Base-by-base conservation (phyloP, 1,140 invertebrate species). In the Cotesia glomerata region DNA sequence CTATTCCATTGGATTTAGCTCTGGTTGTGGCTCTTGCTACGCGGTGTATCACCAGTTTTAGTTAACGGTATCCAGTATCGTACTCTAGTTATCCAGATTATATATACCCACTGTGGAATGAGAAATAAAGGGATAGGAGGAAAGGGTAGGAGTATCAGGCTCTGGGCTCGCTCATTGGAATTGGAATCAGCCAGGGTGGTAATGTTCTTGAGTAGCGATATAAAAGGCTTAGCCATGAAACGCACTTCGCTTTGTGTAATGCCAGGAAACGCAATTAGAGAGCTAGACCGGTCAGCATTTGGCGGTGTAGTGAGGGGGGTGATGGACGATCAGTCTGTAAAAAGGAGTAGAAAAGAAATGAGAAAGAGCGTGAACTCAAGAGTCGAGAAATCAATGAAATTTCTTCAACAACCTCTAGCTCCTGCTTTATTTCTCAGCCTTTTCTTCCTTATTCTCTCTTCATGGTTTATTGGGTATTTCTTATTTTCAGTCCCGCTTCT, bases 191-290 rank as follows among this genome's bases (percentile, higher is more conserved):
- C 7, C 14, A 7, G 26, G 26, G 26, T 26, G 26, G 26, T 26
- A 26, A 26, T 26, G 26, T 26, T 26, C 26, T 26, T 26, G 26
- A 26, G 26, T 26, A 26, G 36, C 13, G 18, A 18, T 45, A 70
- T 59, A 26, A 49, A 18, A 70, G 36, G 35, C 62, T 18, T 39
- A 49, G 68, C 52, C 34, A 45, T 34, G 35, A 70, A 32, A 58
- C 71, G 65, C 51, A 58, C 66, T 71, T 74, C 54, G 26, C 26
- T 26, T 26, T 26, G 26, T 26, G 26, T 26, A 26, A 26, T 26
- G 26, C 68, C 72, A 78, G 74, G 71, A 78, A 81, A 79, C 73
- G 80, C 74, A 82, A 82, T 81, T 79, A 79, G 80, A 79, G 74
- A 71, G 74, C 39, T 45, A 68, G 77, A 78, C 74, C 74, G 77